These are phyloP conservation scores for Cantharis rufa DNA, from an alignment of 2,888 invertebrate genomes.

Conservation along the genomic window DNA sequence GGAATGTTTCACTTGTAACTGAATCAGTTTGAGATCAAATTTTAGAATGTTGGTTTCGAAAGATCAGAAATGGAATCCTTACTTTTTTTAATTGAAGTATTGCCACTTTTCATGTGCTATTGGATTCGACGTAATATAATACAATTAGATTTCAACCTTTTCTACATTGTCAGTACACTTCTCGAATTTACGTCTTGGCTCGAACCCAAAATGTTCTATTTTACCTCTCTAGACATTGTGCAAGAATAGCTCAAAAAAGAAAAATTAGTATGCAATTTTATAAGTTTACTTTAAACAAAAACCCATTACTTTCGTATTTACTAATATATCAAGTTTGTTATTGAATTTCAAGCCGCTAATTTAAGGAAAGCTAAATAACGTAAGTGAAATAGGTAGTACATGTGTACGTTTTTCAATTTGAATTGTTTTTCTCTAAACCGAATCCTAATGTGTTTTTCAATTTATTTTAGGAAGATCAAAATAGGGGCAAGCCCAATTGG, in stretches of 20 bases:
- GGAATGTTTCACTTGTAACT: neutral
- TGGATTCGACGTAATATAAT: neutral
- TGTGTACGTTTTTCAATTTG: neutral
- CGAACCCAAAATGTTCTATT: slow-evolving; percentile 2
- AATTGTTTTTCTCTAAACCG: neutral
- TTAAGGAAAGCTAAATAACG: neutral
- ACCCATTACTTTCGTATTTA: neutral
- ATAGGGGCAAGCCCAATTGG: slow-evolving; percentile 99
- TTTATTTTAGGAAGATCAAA: slow-evolving; percentile 90
- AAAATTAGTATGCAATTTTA: neutral
- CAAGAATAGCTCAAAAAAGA: neutral
- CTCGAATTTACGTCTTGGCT: slow-evolving; percentile 7
- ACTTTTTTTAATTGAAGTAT: neutral
- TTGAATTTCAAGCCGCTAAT: slow-evolving; percentile 11
- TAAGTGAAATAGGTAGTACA: neutral
- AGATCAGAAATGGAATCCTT: neutral
- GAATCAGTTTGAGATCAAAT: neutral
- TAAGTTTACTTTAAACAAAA: neutral
- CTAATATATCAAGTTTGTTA: slow-evolving; percentile 6
- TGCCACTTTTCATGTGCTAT: neutral
- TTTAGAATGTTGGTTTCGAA: neutral
- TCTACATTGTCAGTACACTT: neutral
- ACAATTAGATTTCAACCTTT: neutral
- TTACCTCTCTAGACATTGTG: neutral
- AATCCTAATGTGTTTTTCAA: neutral